Percentiles rank a stretch among this genome's conserved stretches.
Conservation (phyloP, 1,140 invertebrate genomes). For the Saccostrea cuccullata region DNA sequence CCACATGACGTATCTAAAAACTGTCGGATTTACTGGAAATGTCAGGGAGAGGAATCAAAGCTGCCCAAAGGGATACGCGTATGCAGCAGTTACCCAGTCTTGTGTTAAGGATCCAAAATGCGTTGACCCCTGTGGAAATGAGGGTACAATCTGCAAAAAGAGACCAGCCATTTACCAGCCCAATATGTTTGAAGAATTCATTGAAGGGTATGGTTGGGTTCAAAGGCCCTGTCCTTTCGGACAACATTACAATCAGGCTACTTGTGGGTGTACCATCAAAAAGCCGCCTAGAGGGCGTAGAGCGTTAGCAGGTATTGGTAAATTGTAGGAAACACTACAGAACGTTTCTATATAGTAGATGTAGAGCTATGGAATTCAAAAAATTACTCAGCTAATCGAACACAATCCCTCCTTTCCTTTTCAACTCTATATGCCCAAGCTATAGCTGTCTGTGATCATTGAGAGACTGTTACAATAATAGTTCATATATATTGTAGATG, state of each 20-base stretch:
- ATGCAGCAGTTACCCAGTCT: not conserved
- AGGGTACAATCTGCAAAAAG: conserved; percentile 24
- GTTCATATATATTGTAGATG: no score
- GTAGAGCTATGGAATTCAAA: no score
- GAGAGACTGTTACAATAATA: no score
- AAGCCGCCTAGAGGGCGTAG: conserved; percentile 13
- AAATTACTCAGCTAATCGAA: no score
- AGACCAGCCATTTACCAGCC: not conserved
- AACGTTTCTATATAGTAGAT: no score
- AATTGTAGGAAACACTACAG: no score
- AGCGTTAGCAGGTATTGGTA: no score
- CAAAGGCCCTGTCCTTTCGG: conserved; percentile 42
- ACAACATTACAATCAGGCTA: not conserved
- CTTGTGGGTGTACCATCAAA: conserved; percentile 29
- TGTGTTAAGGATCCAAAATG: conserved; percentile 25
- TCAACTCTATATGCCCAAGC: no score
- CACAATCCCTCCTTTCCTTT: no score
- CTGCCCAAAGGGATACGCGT: conserved; percentile 41
- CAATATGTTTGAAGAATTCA: conserved; percentile 24
- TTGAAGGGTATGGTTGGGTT: conserved; percentile 40
- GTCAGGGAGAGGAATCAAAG: conserved; percentile 37
- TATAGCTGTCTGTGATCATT: no score
- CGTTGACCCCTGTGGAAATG: conserved; percentile 12
- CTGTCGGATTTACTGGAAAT: conserved; percentile 47
- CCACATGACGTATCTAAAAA: conserved; percentile 38